Evolutionary conservation across 2,797 vertebrate species (phyloP).

Genomic region (Picus viridis): DNA sequence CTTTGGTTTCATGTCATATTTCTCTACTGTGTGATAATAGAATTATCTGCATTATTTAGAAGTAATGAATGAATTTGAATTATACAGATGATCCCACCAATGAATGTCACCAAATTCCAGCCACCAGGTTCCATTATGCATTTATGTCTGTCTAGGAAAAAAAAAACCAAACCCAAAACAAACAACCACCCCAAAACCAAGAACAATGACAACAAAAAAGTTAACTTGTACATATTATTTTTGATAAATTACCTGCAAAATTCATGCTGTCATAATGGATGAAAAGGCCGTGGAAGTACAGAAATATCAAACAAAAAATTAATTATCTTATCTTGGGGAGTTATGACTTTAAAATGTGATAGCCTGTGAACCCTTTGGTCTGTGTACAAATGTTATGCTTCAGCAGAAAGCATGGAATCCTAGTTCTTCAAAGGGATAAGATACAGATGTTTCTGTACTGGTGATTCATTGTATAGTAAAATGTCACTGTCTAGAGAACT

Average conservation of each 20-base stretch:
- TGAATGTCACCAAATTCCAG: not conserved
- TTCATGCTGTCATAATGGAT: not conserved
- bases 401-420: conserved; percentile 6
- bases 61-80: not conserved
- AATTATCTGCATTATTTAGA: not conserved
- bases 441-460: conserved; percentile 43
- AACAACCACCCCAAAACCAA: no score
- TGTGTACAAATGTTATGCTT: not conserved
- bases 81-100: not conserved
- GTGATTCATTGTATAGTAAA: conserved; percentile 28
- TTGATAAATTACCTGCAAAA: not conserved
- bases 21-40: not conserved
- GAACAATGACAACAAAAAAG: not conserved
- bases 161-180: no score
- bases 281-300: not conserved
- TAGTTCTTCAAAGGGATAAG: conserved; percentile 12
- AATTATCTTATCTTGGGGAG: not conserved
- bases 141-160: not conserved
- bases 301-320: not conserved
- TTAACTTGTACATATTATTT: not conserved
- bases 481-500: conserved; percentile 15
- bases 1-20: not conserved
- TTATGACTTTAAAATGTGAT: not conserved
- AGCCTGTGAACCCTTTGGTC: not conserved
- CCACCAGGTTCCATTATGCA: not conserved